Base-by-base conservation (phyloP, 2,113 vertebrate genomes). In the Macrotis lagotis region DNA sequence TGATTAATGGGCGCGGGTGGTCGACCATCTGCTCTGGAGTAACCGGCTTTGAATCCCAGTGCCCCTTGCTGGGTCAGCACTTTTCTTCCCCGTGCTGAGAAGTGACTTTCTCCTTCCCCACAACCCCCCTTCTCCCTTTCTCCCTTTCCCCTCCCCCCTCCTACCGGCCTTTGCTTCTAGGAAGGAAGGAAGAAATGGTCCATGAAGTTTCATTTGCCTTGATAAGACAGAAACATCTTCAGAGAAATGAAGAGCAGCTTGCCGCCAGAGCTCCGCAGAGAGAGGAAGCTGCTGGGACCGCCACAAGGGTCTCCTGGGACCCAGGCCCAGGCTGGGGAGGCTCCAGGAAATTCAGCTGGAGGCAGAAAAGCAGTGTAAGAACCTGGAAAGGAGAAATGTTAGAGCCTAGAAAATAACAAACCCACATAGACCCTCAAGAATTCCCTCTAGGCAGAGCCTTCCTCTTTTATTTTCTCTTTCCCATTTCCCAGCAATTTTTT, bases 51-150 rank as follows among this genome's bases (percentile, higher is more conserved):
- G 97, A 98, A 96, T 98, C 98, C 98, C 98, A 97, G 89, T 25
- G 97, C 95, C 97, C 98, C 97, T 91, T 44, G 98, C 98, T 98
- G 97, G 98, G 97, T 98, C 98, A 98, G 98, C 98, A 98, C 95
- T 98, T 99, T 98, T 50, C 92, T 94, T 91, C 88, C 74, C 55
- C 90, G 94, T 95, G 97, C 97, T 98, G 97, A 98, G 98, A 97
- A 98, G 98, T 19, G 94, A 98, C 97, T 98, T 98, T 97, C 96
- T 94, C 95, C 16, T 93, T 96, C 97, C 93, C 96, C 97, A 96
- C 94, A 44, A n/a, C 66, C 66, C n/a, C 66, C 37, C 59, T 44
- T 83, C 19, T 83, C 14, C n/a, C n/a, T 83, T 83, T 83, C n/a
- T 83, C 55, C n/a, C n/a, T 83, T 83, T 83, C 66, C 66, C 96